Base-by-base conservation (phyloP, 2,888 invertebrate species). In the Aphrophora alni region DNA sequence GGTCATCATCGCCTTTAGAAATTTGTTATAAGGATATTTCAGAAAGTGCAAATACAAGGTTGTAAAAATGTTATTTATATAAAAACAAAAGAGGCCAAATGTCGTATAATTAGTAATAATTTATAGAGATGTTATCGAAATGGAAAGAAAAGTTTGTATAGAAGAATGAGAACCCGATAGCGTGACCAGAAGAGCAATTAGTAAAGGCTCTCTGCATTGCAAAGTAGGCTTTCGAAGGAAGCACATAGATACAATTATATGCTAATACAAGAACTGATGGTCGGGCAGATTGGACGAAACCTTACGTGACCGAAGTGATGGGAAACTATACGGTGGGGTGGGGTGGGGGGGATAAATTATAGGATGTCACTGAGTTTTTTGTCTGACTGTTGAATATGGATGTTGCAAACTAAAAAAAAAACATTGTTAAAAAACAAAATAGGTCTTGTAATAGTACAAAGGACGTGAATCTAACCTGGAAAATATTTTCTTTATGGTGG, bases 101-200 rank as follows among this genome's bases (percentile, higher is more conserved):
- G 59, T 59, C 59, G 59, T 59, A 59, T 59, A 59, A 59, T 59
- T 21, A 59, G 59, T 12, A 21, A 59, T n/a, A 59, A 21, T n/a
- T 59, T 59, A 59, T 59, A n/a, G 44, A 44, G 44, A 44, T 44
- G 44, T 44, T 44, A 44, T 44, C 44, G 8, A 14, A 14, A 44
- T 14, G 44, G 14, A 44, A 59, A 21, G 59, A 59, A 59, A 21
- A 21, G 59, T 59, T 59, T 59, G 59, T 59, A 59, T 59, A 59
- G 59, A 59, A 59, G 59, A 59, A 59, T 59, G 59, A 59, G 59
- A 59, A 59, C 21, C 21, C 59, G 59, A 59, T 59, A 59, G 59
- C 59, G 59, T 59, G 59, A 59, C 59, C 21, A 59, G 59, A 21
- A 21, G 10, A 59, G 59, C 59, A 59, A 59, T 59, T 59, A 59